Percentiles rank a stretch among this genome's conserved stretches.
phyloP scores from a whole-genome alignment of 2,888 invertebrate species.

The Acronicta leporina region DNA sequence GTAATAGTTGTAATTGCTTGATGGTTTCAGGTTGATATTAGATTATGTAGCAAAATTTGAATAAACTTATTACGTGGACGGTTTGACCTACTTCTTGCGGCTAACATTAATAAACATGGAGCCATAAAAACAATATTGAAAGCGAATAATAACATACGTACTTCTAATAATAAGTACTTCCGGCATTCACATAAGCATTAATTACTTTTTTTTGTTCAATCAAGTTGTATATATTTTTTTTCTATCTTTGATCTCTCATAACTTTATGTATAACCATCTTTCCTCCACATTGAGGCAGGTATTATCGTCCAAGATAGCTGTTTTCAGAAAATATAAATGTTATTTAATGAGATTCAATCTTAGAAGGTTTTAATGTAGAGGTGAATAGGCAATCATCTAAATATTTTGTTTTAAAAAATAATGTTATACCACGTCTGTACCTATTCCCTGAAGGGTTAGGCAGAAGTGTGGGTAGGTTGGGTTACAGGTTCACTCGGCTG shows the following conservation, averaged over 20 bases:
- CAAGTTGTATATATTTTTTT: too few species aligned
- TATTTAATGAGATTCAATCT: too few species aligned
- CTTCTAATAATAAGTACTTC: too few species aligned
- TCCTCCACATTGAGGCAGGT: neutral
- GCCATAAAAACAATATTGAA: slow-evolving; percentile 27
- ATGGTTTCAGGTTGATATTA: slow-evolving; percentile 50
- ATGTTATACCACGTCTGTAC: too few species aligned
- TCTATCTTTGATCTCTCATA: neutral
- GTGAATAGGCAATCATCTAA: too few species aligned
- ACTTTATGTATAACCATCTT: neutral
- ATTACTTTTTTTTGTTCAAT: slow-evolving; percentile 19
- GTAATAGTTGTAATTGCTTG: slow-evolving; percentile 57
- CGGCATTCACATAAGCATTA: slow-evolving; percentile 23
- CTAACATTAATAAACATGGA: slow-evolving; percentile 21
- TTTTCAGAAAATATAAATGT: too few species aligned
- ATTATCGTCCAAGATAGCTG: too few species aligned
- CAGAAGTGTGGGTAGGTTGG: too few species aligned
- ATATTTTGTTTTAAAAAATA: too few species aligned
- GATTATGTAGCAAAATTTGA: slow-evolving; percentile 44
- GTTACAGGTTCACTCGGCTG: too few species aligned
- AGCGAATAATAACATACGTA: slow-evolving; percentile 28
- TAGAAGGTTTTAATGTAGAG: too few species aligned
- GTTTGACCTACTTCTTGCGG: slow-evolving; percentile 34
- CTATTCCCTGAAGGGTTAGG: too few species aligned
- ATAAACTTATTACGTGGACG: slow-evolving; percentile 40